Evolutionary conservation across 2,113 vertebrate species (phyloP).

Genomic region (Cryptomyrus ogoouensis): DNA sequence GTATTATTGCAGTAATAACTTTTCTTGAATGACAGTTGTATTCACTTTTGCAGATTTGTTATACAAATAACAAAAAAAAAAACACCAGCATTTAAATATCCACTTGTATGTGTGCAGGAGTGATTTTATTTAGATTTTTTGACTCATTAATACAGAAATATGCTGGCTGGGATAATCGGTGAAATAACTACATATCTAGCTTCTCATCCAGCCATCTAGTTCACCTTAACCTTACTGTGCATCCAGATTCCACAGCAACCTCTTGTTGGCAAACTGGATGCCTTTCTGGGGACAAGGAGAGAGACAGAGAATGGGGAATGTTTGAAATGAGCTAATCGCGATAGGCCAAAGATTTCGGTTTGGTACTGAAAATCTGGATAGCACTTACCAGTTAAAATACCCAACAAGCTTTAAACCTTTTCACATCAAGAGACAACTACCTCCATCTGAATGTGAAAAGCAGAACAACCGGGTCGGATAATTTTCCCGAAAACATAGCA

Average conservation of each 20-base stretch:
- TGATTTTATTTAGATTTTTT: not conserved
- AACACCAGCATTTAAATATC: not conserved
- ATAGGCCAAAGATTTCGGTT: not conserved
- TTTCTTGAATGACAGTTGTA: not conserved
- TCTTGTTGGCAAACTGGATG: not conserved
- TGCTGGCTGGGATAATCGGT: not conserved
- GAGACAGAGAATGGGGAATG: not conserved
- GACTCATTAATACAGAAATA: not conserved
- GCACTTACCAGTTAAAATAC: not conserved
- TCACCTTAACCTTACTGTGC: not conserved
- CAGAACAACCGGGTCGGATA: not conserved
- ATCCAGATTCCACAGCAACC: not conserved
- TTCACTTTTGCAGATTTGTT: not conserved
- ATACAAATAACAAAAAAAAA: not conserved
- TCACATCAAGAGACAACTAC: not conserved
- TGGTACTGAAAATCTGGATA: not conserved
- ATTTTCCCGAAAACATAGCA: not conserved
- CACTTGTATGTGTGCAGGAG: not conserved
- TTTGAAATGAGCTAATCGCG: not conserved
- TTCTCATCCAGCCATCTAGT: not conserved
- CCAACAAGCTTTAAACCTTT: not conserved
- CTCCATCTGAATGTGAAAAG: not conserved
- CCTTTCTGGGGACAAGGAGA: not conserved
- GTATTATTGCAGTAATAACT: not conserved
- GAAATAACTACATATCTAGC: not conserved